Conservation (phyloP, 2,113 vertebrate species). For the Serilophus lunatus region DNA sequence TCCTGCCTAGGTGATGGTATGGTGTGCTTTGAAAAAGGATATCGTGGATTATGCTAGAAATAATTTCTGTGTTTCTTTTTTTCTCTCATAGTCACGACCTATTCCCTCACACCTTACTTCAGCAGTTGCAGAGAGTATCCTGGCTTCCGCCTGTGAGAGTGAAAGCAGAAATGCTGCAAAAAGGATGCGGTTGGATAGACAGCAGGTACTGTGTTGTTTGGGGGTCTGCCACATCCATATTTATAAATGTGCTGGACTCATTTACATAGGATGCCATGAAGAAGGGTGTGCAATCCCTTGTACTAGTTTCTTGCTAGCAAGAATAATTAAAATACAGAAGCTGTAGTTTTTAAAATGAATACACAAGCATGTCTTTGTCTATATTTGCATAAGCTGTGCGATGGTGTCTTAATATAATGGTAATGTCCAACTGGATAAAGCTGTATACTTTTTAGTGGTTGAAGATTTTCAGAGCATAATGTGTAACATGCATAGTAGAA, state of each 20-base stretch:
- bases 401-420: not conserved
- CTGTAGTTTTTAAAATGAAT: not conserved
- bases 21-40: slow-evolving; percentile 15
- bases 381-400: not conserved
- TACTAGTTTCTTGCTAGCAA: not conserved
- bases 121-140: slow-evolving; percentile 86
- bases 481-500: not conserved
- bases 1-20: slow-evolving; percentile 32
- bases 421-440: not conserved
- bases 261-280: not conserved
- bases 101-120: slow-evolving; percentile 88
- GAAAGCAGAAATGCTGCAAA: slow-evolving; percentile 86
- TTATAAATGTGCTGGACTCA: not conserved
- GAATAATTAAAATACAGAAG: slow-evolving; percentile 1
- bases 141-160: slow-evolving; percentile 86
- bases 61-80: slow-evolving; percentile 65
- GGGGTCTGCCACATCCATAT: not conserved
- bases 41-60: slow-evolving; percentile 53
- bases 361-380: not conserved
- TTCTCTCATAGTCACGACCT: slow-evolving; percentile 80
- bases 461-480: not conserved
- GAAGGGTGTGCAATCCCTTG: not conserved
- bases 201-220: slow-evolving; percentile 74
- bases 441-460: not conserved
- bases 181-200: slow-evolving; percentile 83